Percentiles rank a stretch among this genome's conserved stretches.
Conservation (phyloP, 2,888 invertebrate species). For the Myopa testacea region DNA sequence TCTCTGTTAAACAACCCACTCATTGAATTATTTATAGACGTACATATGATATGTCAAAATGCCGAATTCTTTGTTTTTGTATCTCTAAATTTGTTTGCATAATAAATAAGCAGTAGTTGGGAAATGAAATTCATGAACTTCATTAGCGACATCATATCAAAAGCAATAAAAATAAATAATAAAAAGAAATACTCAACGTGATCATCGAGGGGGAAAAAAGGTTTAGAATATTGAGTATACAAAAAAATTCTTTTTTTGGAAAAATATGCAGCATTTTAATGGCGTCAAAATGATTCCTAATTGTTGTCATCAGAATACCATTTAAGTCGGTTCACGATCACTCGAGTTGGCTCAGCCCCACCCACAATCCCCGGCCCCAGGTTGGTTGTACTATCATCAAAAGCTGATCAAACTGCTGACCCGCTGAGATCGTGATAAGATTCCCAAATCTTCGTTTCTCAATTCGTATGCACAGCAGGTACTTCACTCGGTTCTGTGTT, state of each 20-base stretch:
- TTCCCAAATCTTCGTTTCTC: constrained; percentile 16
- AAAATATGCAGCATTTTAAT: constrained; percentile 38
- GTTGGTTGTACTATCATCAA: constrained; percentile 3
- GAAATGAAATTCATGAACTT: constrained; percentile 23
- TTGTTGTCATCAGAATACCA: constrained; percentile 42
- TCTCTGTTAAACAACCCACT: not conserved
- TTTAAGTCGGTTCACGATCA: constrained; percentile 23
- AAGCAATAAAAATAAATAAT: constrained; percentile 29
- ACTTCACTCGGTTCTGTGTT: not conserved
- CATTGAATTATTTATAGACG: not conserved
- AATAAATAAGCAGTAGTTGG: constrained; percentile 21
- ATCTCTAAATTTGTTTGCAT: constrained; percentile 21
- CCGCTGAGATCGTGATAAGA: constrained; percentile 28
- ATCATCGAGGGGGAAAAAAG: not conserved
- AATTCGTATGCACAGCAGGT: constrained; percentile 31
- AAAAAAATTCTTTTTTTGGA: not conserved
- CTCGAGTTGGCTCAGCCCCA: not conserved
- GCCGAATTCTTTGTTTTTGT: not conserved
- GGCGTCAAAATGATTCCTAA: constrained; percentile 45
- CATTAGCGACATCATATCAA: constrained; percentile 31
- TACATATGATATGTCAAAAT: constrained; percentile 14
- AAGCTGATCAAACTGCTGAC: constrained; percentile 20
- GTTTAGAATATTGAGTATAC: constrained; percentile 2
- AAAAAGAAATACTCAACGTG: constrained; percentile 4
- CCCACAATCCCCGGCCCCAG: not conserved